These are phyloP conservation scores for Poliocrania exsul DNA, from an alignment of 2,797 vertebrate genomes.

Conservation along the genomic window DNA sequence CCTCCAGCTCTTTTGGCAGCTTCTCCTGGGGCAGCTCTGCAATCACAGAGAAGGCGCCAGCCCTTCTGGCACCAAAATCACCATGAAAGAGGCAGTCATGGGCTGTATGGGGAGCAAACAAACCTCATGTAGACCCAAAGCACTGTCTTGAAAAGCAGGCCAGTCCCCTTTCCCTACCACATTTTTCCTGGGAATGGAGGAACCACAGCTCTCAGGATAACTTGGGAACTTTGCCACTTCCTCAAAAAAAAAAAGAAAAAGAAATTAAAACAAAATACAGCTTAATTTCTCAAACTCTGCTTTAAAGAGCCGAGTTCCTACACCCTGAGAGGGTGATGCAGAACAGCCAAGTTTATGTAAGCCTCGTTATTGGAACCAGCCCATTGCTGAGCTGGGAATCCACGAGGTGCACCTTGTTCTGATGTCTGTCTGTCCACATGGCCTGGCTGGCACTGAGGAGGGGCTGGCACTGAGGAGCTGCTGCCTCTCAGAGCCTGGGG, in stretches of 20 bases:
- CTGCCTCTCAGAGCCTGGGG: conserved; percentile 40
- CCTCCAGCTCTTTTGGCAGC: background rate
- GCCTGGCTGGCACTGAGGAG: background rate
- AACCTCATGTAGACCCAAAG: background rate
- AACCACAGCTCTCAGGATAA: background rate
- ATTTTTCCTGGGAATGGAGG: background rate
- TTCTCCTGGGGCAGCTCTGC: background rate
- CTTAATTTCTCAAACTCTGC: conserved; percentile 8
- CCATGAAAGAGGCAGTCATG: background rate
- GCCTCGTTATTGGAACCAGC: conserved; percentile 60
- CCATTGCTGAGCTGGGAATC: background rate
- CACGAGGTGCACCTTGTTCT: conserved; percentile 7
- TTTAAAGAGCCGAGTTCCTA: background rate
- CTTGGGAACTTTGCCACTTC: background rate
- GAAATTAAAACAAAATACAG: background rate
- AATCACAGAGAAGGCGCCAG: background rate
- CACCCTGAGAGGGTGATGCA: background rate
- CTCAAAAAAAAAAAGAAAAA: background rate
- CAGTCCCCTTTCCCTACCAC: background rate
- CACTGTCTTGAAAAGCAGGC: background rate
- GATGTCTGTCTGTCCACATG: background rate
- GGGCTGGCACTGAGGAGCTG: background rate
- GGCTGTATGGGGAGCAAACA: background rate
- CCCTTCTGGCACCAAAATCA: background rate
- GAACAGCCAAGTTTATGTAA: conserved; percentile 56